Conservation (phyloP, 2,888 invertebrate species). For the Coelinius sp. region DNA sequence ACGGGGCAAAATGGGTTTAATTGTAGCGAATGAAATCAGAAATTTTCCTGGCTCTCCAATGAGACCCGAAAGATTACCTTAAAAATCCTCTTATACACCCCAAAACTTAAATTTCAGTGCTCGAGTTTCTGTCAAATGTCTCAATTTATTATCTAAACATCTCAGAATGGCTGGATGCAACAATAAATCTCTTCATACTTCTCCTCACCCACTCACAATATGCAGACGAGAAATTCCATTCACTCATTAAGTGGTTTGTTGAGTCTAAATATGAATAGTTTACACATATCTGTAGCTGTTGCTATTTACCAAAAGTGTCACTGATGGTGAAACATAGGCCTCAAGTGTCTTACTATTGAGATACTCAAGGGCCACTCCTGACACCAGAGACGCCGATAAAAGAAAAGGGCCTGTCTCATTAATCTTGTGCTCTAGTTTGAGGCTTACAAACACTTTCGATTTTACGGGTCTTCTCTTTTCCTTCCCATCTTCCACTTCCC, state of each 20-base stretch:
- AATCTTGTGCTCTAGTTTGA: not conserved
- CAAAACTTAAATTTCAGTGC: too few relatives aligned
- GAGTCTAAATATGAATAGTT: not conserved
- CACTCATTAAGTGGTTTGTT: not conserved
- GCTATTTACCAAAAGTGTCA: slow-evolving; percentile 14
- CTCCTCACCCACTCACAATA: not conserved
- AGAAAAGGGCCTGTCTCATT: not conserved
- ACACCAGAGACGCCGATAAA: slow-evolving; percentile 9
- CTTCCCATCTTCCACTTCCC: not conserved
- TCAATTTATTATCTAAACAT: too few relatives aligned
- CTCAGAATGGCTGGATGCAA: too few relatives aligned
- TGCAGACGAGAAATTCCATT: not conserved
- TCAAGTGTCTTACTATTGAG: slow-evolving; percentile 13
- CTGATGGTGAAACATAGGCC: not conserved
- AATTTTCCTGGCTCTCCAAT: not conserved
- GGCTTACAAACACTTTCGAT: not conserved
- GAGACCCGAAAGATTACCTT: too few relatives aligned
- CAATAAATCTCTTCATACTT: not conserved
- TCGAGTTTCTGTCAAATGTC: not conserved
- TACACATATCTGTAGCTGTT: not conserved
- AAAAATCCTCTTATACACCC: too few relatives aligned
- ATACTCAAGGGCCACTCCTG: not conserved
- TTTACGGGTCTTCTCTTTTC: not conserved
- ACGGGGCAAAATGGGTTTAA: not conserved
- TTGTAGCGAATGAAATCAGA: not conserved